A percentile compares a stretch with the other conserved stretches of the same genome.
Conservation (phyloP, 2,113 vertebrate species). For the Eublepharis macularius region DNA sequence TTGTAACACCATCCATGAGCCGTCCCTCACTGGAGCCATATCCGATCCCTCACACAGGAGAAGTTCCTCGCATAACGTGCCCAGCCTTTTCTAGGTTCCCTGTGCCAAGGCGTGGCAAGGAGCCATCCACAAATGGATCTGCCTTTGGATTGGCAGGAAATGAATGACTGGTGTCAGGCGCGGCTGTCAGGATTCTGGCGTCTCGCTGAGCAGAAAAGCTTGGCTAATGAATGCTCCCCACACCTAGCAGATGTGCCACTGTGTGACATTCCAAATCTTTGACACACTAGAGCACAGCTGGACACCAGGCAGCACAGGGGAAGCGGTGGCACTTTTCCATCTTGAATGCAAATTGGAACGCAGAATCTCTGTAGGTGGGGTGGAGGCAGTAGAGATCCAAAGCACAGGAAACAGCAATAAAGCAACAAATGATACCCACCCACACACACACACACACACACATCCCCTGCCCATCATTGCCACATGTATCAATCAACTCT, state of each 20-base stretch:
- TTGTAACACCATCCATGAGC: background rate
- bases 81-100: slow-evolving; percentile 63
- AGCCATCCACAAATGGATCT: slow-evolving; percentile 70
- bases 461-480: rapidly evolving
- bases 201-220: slow-evolving; percentile 73
- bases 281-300: slow-evolving; percentile 74
- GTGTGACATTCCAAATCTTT: slow-evolving; percentile 75
- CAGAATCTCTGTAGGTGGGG: rapidly evolving
- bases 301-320: slow-evolving; percentile 46
- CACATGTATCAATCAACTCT: rapidly evolving
- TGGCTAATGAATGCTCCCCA: slow-evolving; percentile 79
- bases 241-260: slow-evolving; percentile 83
- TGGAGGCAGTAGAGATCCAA: background rate
- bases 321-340: background rate
- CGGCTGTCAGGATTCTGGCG: slow-evolving; percentile 75
- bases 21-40: background rate
- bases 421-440: rapidly evolving
- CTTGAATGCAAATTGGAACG: rapidly evolving
- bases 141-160: slow-evolving; percentile 74
- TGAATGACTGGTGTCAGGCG: slow-evolving; percentile 73
- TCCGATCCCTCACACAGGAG: background rate
- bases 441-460: no score
- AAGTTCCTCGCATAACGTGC: background rate
- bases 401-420: rapidly evolving
- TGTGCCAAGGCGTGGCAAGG: slow-evolving; percentile 71